phyloP scores from a whole-genome alignment of 2,797 vertebrate species.

The Acrossocheilus fasciatus region DNA sequence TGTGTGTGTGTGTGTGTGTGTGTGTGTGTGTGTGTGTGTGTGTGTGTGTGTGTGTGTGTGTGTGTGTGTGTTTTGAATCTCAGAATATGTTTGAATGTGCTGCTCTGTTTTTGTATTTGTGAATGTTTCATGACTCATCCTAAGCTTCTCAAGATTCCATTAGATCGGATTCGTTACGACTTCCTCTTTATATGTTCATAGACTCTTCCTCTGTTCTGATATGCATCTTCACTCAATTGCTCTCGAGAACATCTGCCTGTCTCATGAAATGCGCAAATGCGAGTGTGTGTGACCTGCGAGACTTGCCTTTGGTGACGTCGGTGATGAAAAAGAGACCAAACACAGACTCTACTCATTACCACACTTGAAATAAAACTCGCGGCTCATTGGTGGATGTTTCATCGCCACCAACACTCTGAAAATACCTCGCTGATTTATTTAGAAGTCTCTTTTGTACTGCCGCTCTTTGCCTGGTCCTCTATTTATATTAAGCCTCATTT shows the following conservation, averaged over 20 bases:
- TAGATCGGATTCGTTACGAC: constrained; percentile 50
- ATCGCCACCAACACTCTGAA: constrained; percentile 43
- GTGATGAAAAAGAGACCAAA: constrained; percentile 41
- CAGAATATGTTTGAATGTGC: constrained; percentile 42
- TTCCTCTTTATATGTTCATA: constrained; percentile 44
- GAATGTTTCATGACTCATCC: constrained; percentile 54
- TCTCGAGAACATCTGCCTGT: constrained; percentile 51
- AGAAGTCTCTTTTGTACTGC: constrained; percentile 38
- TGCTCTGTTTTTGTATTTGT: constrained; percentile 44
- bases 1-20: neutral
- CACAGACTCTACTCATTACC: constrained; percentile 37
- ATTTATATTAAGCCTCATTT: constrained; percentile 49
- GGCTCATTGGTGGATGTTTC: constrained; percentile 52
- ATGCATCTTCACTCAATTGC: constrained; percentile 49
- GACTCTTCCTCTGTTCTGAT: constrained; percentile 36
- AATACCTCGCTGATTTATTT: constrained; percentile 50
- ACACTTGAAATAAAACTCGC: constrained; percentile 37
- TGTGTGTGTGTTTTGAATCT: constrained; percentile 4
- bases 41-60: constrained; percentile 4
- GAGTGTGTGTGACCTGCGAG: constrained; percentile 44
- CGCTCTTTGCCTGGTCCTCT: constrained; percentile 42
- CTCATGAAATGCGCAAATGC: constrained; percentile 40
- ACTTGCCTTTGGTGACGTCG: constrained; percentile 37
- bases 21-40: constrained; percentile 15
- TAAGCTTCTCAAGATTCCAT: constrained; percentile 56